Evolutionary conservation across 2,888 invertebrate species (phyloP), one percentile per base, ranked within the genome.

Genomic region (Cabera pusaria): DNA sequence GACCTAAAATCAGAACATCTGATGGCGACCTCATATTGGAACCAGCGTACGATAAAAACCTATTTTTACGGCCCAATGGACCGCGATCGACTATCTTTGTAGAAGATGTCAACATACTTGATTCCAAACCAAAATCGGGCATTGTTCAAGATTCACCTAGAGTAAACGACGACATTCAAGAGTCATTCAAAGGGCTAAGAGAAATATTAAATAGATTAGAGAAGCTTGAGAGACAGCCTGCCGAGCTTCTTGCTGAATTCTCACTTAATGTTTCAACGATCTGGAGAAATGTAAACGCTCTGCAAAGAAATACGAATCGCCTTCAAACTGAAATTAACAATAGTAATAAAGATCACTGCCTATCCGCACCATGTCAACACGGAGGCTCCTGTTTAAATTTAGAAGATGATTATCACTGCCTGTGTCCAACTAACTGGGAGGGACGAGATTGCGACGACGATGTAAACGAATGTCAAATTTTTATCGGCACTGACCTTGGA

Each of bases 381-480:
- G 97, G 96, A 2, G 97, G 95, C 6, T 93, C 92, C 0, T 97
- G 97, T 64, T 87, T 93, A 24, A 94, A 95, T 66, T 72, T 92
- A 33, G 93, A 91, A 57, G 92, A 92, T 44, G 92, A 91, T 0
- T 96, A 92, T 71, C 82, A 93, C 21, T 97, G 97, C 63, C 82
- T 92, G 34, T 97, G 97, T 65, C 91, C 93, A 0, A 56, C 86
- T 0, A 92, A 92, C 52, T 97, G 96, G 93, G 95, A 97, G 67
- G 87, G 87, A 26, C 59, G 57, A 22, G 67, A 82, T 46, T 98
- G 98, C 72, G 91, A 93, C 27, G 71, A 77, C 1, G 98, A 98
- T 72, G 95, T 98, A 0, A 95, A 98, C 66, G 98, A 98, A 82
- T 98, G 98, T 72, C 86, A 90, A 0, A 90, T 91, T 56, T 95